phyloP scores from a whole-genome alignment of 2,797 vertebrate genomes.

The Spinus olivaceus region DNA sequence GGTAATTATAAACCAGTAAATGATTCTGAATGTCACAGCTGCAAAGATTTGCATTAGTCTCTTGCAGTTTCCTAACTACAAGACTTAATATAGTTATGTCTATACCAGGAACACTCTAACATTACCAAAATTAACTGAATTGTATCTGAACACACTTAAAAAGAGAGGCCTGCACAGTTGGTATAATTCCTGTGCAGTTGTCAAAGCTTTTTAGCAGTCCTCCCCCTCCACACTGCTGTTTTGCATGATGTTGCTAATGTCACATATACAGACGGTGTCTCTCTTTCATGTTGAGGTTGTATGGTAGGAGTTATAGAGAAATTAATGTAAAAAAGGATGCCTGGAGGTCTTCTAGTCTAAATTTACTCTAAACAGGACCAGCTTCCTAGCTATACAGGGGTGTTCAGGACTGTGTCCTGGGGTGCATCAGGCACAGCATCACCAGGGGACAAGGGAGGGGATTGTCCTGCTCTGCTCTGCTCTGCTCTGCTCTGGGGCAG shows the following conservation, averaged over 20 bases:
- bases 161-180: background rate
- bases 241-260: background rate
- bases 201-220: background rate
- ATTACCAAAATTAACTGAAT: background rate
- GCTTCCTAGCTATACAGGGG: background rate
- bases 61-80: background rate
- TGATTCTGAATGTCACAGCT: background rate
- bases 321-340: background rate
- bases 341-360: background rate
- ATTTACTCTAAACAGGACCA: background rate
- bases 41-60: background rate
- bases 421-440: background rate
- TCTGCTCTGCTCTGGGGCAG: fast-evolving
- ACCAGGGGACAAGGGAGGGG: fast-evolving
- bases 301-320: background rate
- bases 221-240: background rate
- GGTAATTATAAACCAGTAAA: slow-evolving; percentile 9
- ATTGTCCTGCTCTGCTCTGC: fast-evolving
- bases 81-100: background rate
- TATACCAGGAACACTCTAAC: background rate
- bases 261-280: background rate
- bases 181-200: background rate
- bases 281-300: background rate
- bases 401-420: background rate
- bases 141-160: background rate